Conservation (phyloP, 1,140 invertebrate genomes). For the Temnothorax curvispinosus region DNA sequence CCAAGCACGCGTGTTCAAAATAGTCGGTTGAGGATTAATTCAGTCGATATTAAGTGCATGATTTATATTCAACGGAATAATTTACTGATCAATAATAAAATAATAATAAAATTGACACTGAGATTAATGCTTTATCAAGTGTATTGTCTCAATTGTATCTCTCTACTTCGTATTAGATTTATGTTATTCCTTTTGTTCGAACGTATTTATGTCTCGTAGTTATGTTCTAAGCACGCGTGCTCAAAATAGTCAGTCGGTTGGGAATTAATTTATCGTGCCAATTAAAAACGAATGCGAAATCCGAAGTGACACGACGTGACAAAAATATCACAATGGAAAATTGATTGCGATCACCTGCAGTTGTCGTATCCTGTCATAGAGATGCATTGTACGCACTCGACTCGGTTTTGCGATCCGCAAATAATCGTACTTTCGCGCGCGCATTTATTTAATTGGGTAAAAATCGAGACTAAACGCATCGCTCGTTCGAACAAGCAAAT, state of each 20-base stretch:
- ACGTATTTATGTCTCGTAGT: background rate
- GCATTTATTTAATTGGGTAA: slow-evolving; percentile 34
- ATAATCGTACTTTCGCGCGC: background rate
- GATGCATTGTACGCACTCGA: background rate
- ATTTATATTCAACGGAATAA: background rate
- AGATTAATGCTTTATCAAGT: background rate
- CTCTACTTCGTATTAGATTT: background rate
- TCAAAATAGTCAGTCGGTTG: background rate
- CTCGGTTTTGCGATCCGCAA: background rate
- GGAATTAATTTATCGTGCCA: slow-evolving; percentile 30
- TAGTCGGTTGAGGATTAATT: background rate
- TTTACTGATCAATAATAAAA: background rate
- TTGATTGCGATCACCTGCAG: slow-evolving; percentile 8
- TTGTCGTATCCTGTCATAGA: background rate
- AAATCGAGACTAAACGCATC: background rate
- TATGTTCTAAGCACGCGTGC: background rate
- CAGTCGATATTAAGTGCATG: background rate
- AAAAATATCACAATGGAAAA: slow-evolving; percentile 34
- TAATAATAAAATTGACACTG: background rate
- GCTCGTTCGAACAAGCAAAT: background rate
- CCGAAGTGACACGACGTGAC: background rate
- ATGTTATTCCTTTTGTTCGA: background rate
- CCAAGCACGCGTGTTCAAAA: background rate
- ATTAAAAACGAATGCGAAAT: slow-evolving; percentile 12
- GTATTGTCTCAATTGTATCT: background rate